A percentile compares a stretch with the other conserved stretches of the same genome.
These are phyloP conservation scores for Orthosia gothica DNA, from an alignment of 2,888 invertebrate genomes.

Conservation along the genomic window DNA sequence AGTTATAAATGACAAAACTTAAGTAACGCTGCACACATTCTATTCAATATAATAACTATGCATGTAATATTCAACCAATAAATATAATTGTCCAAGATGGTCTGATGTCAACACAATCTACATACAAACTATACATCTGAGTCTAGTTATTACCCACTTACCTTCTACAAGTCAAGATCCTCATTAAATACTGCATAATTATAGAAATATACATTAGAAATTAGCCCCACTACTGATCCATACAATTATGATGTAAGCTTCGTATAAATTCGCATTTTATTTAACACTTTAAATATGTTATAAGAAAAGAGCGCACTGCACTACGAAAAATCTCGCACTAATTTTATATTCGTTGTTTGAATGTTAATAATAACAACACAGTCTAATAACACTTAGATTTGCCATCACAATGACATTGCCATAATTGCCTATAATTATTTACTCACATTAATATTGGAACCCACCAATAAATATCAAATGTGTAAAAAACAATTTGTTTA, in stretches of 20 bases:
- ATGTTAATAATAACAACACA: conserved; percentile 25
- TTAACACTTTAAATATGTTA: conserved; percentile 38
- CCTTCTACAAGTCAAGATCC: conserved; percentile 63
- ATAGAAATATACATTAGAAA: conserved; percentile 55
- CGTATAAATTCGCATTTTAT: conserved; percentile 31
- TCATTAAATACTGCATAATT: conserved; percentile 57
- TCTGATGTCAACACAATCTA: conserved; percentile 30
- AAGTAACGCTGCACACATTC: conserved; percentile 2
- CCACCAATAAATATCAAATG: conserved; percentile 57
- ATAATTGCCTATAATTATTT: conserved; percentile 57
- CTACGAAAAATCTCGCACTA: conserved; percentile 29
- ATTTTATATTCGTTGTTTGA: conserved; percentile 1
- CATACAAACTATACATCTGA: conserved; percentile 25
- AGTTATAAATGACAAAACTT: neutral
- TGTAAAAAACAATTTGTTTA: conserved; percentile 66
- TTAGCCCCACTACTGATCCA: conserved; percentile 51
- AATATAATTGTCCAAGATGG: conserved; percentile 19
- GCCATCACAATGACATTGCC: conserved; percentile 47
- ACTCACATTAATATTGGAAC: conserved; percentile 61
- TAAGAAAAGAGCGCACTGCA: conserved; percentile 46
- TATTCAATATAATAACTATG: conserved; percentile 5
- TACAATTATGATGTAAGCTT: conserved; percentile 38
- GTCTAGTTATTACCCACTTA: conserved; percentile 52
- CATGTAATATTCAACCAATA: conserved; percentile 27
- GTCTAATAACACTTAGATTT: conserved; percentile 31